These are phyloP conservation scores for Amiota mariae DNA, from an alignment of 2,888 invertebrate species.

Conservation along the genomic window DNA sequence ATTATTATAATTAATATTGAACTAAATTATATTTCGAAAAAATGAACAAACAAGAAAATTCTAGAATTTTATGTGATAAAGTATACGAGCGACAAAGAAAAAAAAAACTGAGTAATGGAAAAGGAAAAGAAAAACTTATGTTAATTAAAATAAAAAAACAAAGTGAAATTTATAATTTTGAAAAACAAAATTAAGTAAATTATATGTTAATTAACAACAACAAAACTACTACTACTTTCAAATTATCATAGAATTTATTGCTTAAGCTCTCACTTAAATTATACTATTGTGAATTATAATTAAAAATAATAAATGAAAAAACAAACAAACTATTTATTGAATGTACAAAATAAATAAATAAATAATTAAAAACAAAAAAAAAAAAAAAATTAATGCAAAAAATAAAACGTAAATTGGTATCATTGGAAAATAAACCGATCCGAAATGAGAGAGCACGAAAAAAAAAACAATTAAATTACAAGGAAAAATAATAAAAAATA, in stretches of 20 bases:
- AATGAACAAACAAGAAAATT: slow-evolving; percentile 39
- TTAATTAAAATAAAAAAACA: not conserved
- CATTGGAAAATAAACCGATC: too few species aligned
- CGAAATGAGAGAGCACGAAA: slow-evolving; percentile 40
- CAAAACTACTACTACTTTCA: slow-evolving; percentile 25
- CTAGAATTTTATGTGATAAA: slow-evolving; percentile 64
- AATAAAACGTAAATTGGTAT: too few species aligned
- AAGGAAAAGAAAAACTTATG: not conserved
- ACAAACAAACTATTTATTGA: slow-evolving; percentile 19
- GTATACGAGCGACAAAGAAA: slow-evolving; percentile 52
- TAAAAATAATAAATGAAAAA: too few species aligned
- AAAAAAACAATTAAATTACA: slow-evolving; percentile 42
- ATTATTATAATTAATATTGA: not conserved
- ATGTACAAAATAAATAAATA: slow-evolving; percentile 33
- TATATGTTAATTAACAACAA: slow-evolving; percentile 40
- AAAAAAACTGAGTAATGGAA: slow-evolving; percentile 8
- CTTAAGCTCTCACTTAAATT: slow-evolving; percentile 10
- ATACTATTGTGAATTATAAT: too few species aligned
- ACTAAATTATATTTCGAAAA: slow-evolving; percentile 23
- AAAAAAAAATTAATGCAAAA: slow-evolving; percentile 50
- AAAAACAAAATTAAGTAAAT: slow-evolving; percentile 31
- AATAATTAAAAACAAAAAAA: slow-evolving; percentile 45
- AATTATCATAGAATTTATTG: slow-evolving; percentile 1
- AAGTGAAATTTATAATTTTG: slow-evolving; percentile 33
- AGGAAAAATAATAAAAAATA: slow-evolving; percentile 48